Evolutionary conservation across 2,113 vertebrate genomes (phyloP), one percentile per base, ranked within the genome.

Genomic region (Hippocampus guttulatus): DNA sequence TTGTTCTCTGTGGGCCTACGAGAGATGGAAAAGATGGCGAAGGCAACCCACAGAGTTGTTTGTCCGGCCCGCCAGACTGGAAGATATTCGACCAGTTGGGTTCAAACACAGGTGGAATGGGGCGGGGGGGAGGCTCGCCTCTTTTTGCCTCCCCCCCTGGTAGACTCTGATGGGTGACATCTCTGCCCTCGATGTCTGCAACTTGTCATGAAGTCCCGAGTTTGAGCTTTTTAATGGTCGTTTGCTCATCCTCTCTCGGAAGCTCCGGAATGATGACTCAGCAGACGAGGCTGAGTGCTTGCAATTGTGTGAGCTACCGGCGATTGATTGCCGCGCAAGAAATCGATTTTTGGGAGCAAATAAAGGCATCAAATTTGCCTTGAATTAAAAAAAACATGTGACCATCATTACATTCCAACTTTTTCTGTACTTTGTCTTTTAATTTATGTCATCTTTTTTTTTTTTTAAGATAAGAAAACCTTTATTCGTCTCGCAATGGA

Each of bases 251-350:
- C 21, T 0, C 65, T 61, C 67, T 47, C 62, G 52, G 20, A 1
- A 75, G 33, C 33, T 38, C 33, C 5, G 51, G 40, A 81, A 47
- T 83, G 85, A 84, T 83, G 81, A 83, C 75, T 80, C 15, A 0
- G 67, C 84, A 73, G 58, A 63, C 8, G 47, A 73, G 51, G 62
- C 67, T 61, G 5, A 33, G 27, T 61, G 58, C 27, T 2, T 15
- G 18, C 18, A 23, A 64, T 43, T 41, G 38, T 43, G 21, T 43
- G 10, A 43, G 40, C 62, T 43, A 21, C 6, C 16, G 27, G 33
- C 9, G 18, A 21, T 38, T n/a, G 62, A 41, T 64, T 9, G 61
- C 61, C 5, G 38, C 20, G n/a, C 61, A 1, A 10, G 41, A 38
- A 6, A 38, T 38, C 6, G 33, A 38, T 38, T 61, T 33, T 55